phyloP scores from a whole-genome alignment of 2,888 invertebrate species.

The Acanthosepion pharaonis region DNA sequence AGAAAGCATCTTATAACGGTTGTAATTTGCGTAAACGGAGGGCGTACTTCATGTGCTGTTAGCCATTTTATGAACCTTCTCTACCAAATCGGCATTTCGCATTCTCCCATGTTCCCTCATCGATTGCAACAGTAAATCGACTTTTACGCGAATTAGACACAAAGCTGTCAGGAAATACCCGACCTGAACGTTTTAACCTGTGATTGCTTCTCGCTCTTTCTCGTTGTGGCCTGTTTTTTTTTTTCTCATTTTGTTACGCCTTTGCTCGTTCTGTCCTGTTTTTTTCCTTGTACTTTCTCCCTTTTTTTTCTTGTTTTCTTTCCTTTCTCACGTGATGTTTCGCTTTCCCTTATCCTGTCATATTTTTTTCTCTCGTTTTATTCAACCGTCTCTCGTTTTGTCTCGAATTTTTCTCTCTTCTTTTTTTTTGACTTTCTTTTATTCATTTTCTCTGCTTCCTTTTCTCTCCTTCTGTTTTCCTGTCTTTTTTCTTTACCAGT shows the following conservation, averaged over 20 bases:
- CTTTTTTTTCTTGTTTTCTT: neutral
- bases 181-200: neutral
- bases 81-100: neutral
- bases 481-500: neutral
- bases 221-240: neutral
- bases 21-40: neutral
- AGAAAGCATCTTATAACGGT: neutral
- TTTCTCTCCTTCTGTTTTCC: neutral
- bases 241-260: too few species aligned
- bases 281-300: neutral
- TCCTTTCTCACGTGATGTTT: neutral
- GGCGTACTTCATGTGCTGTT: neutral
- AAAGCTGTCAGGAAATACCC: neutral
- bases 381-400: too few species aligned
- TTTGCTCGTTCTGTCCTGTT: neutral
- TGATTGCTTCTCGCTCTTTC: neutral
- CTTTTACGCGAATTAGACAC: conserved; percentile 33
- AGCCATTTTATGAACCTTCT: neutral
- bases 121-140: conserved; percentile 21
- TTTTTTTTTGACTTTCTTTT: neutral
- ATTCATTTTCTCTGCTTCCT: neutral
- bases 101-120: neutral
- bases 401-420: neutral
- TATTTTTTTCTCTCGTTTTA: too few species aligned
- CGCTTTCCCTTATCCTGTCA: neutral